Percentiles rank a stretch among this genome's conserved stretches.
Conservation (phyloP, 2,113 vertebrate genomes). For the Microcebus tavaratra region DNA sequence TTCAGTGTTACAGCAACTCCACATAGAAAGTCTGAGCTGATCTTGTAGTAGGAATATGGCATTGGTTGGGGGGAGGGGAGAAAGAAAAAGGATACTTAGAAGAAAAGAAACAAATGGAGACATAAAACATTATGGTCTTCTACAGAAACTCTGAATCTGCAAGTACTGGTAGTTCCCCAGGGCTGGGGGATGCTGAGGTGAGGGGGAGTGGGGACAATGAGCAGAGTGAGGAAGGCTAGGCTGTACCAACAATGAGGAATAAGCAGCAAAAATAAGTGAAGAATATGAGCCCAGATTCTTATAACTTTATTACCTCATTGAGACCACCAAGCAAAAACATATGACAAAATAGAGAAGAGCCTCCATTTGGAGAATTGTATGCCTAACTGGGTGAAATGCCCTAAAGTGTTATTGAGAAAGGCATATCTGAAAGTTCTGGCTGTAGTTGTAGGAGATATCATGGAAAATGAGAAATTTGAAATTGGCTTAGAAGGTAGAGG, state of each 20-base stretch:
- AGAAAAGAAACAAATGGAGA: neutral
- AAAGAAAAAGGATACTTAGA: neutral
- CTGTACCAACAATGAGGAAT: neutral
- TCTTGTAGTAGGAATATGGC: neutral
- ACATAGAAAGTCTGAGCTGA: neutral
- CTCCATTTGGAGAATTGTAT: neutral
- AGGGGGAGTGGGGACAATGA: rapidly evolving
- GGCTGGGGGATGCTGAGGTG: neutral
- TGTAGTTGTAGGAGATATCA: neutral
- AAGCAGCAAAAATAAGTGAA: neutral
- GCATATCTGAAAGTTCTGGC: neutral
- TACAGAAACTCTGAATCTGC: neutral
- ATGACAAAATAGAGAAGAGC: neutral
- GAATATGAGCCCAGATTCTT: neutral
- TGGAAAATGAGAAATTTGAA: neutral
- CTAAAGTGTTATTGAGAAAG: neutral
- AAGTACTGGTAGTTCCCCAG: too few relatives aligned
- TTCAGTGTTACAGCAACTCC: neutral
- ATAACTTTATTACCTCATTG: neutral
- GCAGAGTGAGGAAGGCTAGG: neutral
- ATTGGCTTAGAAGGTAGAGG: neutral
- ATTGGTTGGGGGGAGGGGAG: too few relatives aligned
- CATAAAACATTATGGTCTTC: neutral
- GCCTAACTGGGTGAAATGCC: neutral
- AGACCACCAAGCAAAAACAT: neutral